These are phyloP conservation scores for Mirounga angustirostris DNA, from an alignment of 2,113 vertebrate genomes.

Conservation along the genomic window DNA sequence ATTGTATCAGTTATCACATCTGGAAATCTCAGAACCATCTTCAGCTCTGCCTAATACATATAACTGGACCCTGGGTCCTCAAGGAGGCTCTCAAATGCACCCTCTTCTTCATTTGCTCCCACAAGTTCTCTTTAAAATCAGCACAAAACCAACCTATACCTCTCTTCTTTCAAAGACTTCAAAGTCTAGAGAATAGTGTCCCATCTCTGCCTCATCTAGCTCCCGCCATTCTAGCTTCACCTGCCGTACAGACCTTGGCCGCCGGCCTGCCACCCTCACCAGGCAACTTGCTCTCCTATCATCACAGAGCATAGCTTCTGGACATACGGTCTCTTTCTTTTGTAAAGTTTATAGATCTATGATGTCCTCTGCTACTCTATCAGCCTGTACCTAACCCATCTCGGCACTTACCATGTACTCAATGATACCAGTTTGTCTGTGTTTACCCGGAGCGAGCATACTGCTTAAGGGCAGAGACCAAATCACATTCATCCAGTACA, in stretches of 20 bases:
- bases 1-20: background rate
- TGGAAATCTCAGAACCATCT: background rate
- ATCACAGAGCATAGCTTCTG: background rate
- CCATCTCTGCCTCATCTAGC: background rate
- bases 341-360: background rate
- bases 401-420: background rate
- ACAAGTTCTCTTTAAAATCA: background rate
- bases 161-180: background rate
- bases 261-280: background rate
- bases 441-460: background rate
- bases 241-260: background rate
- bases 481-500: background rate
- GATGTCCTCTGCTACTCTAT: background rate
- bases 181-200: background rate
- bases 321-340: background rate
- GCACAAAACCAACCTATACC: background rate
- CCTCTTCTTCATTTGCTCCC: background rate
- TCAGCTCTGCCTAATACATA: background rate
- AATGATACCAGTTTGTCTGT: accelerated
- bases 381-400: background rate
- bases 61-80: background rate
- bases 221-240: background rate
- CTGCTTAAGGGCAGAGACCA: background rate
- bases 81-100: background rate
- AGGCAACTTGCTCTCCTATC: background rate